These are phyloP conservation scores for Nyctibius grandis DNA, from an alignment of 2,797 vertebrate species.

Conservation along the genomic window DNA sequence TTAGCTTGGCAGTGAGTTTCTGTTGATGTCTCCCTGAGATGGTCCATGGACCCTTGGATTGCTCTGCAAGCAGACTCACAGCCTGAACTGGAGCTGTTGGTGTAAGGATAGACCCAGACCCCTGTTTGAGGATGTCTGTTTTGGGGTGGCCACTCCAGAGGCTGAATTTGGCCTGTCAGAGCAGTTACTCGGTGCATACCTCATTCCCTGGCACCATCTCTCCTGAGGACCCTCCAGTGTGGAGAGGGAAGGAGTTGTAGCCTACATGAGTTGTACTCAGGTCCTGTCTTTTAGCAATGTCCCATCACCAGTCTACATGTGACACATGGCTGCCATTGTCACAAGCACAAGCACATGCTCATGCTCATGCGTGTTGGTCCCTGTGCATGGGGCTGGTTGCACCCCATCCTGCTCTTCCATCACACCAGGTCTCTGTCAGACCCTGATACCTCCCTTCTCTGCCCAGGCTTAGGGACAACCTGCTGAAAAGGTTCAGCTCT, in stretches of 20 bases:
- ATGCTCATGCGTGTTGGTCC: accelerated
- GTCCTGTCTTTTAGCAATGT: background rate
- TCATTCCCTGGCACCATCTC: background rate
- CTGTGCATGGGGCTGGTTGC: background rate
- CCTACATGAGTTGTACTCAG: too few species aligned
- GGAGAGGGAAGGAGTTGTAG: background rate
- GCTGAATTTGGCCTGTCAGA: background rate
- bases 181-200: background rate
- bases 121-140: background rate
- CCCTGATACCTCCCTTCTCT: background rate
- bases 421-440: background rate
- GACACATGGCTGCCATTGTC: background rate
- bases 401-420: background rate
- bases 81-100: background rate
- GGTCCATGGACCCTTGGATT: background rate
- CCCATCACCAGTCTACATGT: background rate
- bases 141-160: background rate
- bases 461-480: background rate
- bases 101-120: background rate
- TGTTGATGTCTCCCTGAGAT: background rate
- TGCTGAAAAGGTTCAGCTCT: background rate
- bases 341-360: background rate
- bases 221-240: background rate
- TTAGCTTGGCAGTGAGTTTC: background rate
- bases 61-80: background rate